These are phyloP conservation scores for Phrynocephalus versicolor DNA, from an alignment of 2,113 vertebrate species.

Conservation along the genomic window DNA sequence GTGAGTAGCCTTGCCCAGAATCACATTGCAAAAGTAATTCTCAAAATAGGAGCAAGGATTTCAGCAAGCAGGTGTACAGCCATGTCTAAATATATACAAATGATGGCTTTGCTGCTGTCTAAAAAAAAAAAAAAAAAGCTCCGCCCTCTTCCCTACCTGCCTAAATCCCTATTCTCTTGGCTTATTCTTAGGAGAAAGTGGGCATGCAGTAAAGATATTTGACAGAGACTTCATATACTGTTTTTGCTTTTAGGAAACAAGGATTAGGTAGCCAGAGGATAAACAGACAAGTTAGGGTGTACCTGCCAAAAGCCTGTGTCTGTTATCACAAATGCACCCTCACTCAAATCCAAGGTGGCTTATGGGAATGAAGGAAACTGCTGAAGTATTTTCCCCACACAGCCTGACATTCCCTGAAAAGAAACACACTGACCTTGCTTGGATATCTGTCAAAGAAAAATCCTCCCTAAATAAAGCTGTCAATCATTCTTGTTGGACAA, in stretches of 20 bases:
- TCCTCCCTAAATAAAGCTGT: conserved; percentile 48
- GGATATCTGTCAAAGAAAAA: conserved; percentile 44
- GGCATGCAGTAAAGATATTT: not conserved
- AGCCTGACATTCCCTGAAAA: conserved; percentile 45
- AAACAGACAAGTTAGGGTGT: not conserved
- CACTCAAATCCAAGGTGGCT: conserved; percentile 4
- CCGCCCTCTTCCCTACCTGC: not conserved
- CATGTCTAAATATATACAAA: no score
- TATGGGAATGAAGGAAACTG: not conserved
- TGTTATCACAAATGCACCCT: conserved; percentile 14
- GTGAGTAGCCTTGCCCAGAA: not conserved
- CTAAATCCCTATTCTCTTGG: no score
- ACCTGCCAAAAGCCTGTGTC: not conserved
- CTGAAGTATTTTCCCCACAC: conserved; percentile 14
- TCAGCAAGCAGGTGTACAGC: not conserved
- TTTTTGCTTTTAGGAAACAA: not conserved
- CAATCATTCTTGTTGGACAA: conserved; percentile 48
- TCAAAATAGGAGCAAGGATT: not conserved
- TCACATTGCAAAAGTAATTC: not conserved
- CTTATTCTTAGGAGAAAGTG: not conserved
- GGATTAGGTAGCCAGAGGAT: not conserved
- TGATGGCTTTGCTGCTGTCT: not conserved
- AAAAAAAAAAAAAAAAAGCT: no score
- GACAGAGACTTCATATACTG: not conserved
- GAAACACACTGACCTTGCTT: conserved; percentile 18